Conservation (phyloP, 2,888 invertebrate genomes). For the Drosophila anomelani region DNA sequence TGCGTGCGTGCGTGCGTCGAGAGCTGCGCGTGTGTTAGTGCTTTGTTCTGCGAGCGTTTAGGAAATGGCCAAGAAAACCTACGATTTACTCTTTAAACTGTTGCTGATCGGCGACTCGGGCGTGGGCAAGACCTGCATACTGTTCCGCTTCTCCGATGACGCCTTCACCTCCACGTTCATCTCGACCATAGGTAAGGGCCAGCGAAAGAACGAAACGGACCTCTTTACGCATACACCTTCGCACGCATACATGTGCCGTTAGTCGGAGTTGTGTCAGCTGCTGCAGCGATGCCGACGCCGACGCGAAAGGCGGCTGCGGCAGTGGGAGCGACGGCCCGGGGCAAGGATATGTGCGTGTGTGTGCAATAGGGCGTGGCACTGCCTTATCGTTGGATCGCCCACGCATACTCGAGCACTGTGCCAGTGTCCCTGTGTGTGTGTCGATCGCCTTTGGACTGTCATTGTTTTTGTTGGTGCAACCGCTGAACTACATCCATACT, state of each 20-base stretch:
- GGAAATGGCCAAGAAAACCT: conserved; percentile 97
- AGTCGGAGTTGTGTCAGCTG: conserved; percentile 14
- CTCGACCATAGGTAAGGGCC: conserved; percentile 95
- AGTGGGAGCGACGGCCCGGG: conserved; percentile 1
- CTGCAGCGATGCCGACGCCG: conserved; percentile 10
- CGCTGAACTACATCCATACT: not conserved
- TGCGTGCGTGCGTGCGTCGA: conserved; percentile 35
- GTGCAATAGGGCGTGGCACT: conserved; percentile 41
- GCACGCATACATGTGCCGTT: conserved; percentile 20
- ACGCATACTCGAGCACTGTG: conserved; percentile 2
- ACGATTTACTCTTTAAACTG: conserved; percentile 96
- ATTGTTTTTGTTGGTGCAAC: conserved; percentile 10
- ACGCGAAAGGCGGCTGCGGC: not conserved
- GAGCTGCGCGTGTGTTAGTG: conserved; percentile 46
- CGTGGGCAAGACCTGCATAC: conserved; percentile 97
- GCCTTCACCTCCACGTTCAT: conserved; percentile 98
- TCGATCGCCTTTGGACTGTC: conserved; percentile 12
- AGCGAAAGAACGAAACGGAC: not conserved
- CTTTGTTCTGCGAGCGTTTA: conserved; percentile 38
- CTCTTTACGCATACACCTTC: conserved; percentile 10
- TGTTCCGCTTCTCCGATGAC: conserved; percentile 97
- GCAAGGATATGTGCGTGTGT: conserved; percentile 38
- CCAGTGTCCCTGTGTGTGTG: not conserved
- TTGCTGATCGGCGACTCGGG: conserved; percentile 97
- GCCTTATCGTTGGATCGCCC: conserved; percentile 23